Percentiles rank a stretch among this genome's conserved stretches.
These are phyloP conservation scores for Dasyurus viverrinus DNA, from an alignment of 2,113 vertebrate genomes.

Conservation along the genomic window DNA sequence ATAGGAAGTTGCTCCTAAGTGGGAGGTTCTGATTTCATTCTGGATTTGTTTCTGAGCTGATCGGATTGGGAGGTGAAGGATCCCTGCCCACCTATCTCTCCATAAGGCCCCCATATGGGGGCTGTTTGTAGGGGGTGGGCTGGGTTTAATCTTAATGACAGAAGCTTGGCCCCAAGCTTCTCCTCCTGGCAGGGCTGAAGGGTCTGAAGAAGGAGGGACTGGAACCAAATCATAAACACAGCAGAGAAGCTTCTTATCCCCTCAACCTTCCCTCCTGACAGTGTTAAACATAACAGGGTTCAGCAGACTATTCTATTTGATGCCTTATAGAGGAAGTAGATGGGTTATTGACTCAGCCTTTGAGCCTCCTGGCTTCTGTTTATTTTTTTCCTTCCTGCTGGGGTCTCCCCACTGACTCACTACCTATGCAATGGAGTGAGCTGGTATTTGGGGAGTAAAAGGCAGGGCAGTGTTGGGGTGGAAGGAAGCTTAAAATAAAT, in stretches of 20 bases:
- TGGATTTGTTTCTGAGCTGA: slow-evolving; percentile 10
- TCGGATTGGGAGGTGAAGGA: not conserved
- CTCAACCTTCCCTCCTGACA: rapidly evolving
- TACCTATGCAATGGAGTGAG: not conserved
- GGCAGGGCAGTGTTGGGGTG: not conserved
- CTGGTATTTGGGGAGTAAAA: not conserved
- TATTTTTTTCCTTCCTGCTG: not conserved
- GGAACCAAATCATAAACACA: slow-evolving; percentile 60
- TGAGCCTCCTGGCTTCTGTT: slow-evolving; percentile 2
- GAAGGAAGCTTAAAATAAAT: not conserved
- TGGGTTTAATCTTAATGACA: slow-evolving; percentile 48
- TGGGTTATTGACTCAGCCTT: slow-evolving; percentile 36
- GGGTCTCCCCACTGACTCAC: slow-evolving; percentile 62
- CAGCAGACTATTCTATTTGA: not conserved
- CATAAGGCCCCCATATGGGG: not conserved
- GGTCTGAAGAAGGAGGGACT: slow-evolving; percentile 17
- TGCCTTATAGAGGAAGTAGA: not conserved
- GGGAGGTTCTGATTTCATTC: not conserved
- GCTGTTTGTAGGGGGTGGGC: not conserved
- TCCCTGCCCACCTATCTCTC: not conserved
- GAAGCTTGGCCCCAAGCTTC: not conserved
- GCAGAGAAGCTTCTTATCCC: not conserved
- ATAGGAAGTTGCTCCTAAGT: not conserved
- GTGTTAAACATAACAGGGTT: not conserved
- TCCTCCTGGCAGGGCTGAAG: not conserved